Evolutionary conservation across 2,113 vertebrate genomes (phyloP), one percentile per base, ranked within the genome.

Genomic region (Mobula hypostoma): DNA sequence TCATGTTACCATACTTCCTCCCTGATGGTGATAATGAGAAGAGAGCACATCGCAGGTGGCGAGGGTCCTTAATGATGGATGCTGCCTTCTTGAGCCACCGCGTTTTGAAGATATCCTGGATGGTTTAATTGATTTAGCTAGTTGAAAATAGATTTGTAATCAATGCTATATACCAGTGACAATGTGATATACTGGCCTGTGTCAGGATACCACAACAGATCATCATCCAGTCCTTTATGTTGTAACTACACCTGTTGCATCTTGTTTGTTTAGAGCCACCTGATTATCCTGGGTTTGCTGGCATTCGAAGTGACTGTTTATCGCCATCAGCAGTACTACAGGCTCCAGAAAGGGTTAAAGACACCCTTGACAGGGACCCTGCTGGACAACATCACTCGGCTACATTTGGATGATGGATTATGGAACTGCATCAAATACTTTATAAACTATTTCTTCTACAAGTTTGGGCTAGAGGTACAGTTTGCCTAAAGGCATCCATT

Each of bases 391-490:
- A 32, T 97, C 95, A 96, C 97, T 0, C 78, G 77, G 68, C 96
- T 96, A 2, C 95, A 97, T 94, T 95, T 97, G 56, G 96, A 97
- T 56, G 94, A 95, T 0, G 95, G 97, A 48, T 56, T 97, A 1
- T 74, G 96, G 79, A 95, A 95, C n/a, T 94, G 95, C 87, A 61
- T 96, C 94, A 97, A 96, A 94, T 97, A 97, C 94, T 97, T 97
- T 91, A 70, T 96, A 94, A 98, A 97, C 95, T 97, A 96, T 36
- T 95, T 94, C 94, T 97, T 96, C 96, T 97, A 97, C 94, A 97
- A 97, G 95, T 97, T 97, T 95, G 96, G 97, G 58, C 95, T 97
- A 6, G 97, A 98, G 97, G 97, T 97, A 94, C 66, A 70, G 70
- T 74, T 74, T 3, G 8, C 70, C 70, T 48, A 24, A 15, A 61